phyloP scores from a whole-genome alignment of 2,888 invertebrate genomes.

The Keiferia lycopersicella region DNA sequence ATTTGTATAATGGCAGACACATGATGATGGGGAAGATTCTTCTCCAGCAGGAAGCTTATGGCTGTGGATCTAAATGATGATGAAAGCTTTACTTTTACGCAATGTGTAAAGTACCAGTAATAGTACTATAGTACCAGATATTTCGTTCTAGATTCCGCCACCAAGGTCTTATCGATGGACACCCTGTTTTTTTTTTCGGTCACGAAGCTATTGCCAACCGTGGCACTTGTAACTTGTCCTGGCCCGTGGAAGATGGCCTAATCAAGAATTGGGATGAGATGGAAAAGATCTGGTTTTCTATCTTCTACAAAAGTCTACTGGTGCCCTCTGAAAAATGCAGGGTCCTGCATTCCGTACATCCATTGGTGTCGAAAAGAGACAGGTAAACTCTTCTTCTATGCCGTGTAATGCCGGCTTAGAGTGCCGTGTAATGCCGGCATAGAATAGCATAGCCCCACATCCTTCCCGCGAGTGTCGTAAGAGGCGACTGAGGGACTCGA shows the following conservation, averaged over 20 bases:
- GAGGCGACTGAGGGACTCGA: too few species aligned
- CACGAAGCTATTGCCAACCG: conserved; percentile 81
- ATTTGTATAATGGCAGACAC: too few species aligned
- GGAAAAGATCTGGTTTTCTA: conserved; percentile 94
- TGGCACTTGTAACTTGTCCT: conserved; percentile 80
- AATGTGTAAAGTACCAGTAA: too few species aligned
- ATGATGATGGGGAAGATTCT: too few species aligned
- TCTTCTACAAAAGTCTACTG: conserved; percentile 90
- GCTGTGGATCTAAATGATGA: too few species aligned
- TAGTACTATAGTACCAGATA: too few species aligned
- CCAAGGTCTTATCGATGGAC: conserved; percentile 49
- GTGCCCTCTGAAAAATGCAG: conserved; percentile 91
- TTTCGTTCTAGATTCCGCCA: conserved; percentile 48
- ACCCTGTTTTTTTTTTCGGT: conserved; percentile 78
- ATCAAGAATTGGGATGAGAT: conserved; percentile 93
- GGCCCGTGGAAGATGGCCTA: conserved; percentile 89
- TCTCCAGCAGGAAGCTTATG: too few species aligned
- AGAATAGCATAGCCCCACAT: too few species aligned
- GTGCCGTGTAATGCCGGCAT: too few species aligned
- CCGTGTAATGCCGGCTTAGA: too few species aligned
- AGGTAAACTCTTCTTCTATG: conserved; percentile 45
- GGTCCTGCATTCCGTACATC: conserved; percentile 89
- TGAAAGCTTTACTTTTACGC: too few species aligned
- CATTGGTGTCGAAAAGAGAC: conserved; percentile 89
- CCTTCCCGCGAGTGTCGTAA: too few species aligned